Evolutionary conservation across 2,797 vertebrate genomes (phyloP).

Genomic region (Diceros bicornis): DNA sequence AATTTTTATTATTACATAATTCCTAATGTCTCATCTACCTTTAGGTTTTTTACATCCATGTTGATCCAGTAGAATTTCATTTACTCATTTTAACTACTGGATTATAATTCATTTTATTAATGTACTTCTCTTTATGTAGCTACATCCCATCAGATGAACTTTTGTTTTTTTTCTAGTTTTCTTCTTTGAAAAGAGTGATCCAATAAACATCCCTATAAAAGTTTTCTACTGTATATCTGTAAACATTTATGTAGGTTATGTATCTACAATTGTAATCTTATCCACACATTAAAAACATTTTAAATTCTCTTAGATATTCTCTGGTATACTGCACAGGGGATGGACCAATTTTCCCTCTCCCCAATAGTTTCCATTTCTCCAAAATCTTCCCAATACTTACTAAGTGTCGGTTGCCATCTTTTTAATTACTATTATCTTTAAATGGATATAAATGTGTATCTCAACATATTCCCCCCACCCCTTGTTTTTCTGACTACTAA

Average conservation of each 20-base stretch:
- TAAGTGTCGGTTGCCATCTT: neutral
- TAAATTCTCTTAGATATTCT: neutral
- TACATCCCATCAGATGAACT: neutral
- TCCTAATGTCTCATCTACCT: neutral
- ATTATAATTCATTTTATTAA: constrained; percentile 8
- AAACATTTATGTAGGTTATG: neutral
- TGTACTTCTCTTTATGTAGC: neutral
- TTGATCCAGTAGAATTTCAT: neutral
- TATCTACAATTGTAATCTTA: neutral
- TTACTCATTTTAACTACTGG: neutral
- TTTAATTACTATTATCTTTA: neutral
- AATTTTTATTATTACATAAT: neutral
- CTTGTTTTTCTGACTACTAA: neutral
- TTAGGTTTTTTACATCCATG: neutral
- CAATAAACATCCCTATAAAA: neutral
- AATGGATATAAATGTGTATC: neutral
- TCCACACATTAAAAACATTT: neutral
- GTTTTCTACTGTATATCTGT: neutral
- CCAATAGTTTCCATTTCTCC: neutral
- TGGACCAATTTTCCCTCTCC: neutral
- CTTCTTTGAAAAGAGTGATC: neutral
- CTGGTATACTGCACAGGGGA: neutral
- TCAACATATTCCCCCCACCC: accelerated
- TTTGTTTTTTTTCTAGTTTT: neutral
- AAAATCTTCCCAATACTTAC: neutral